phyloP scores from a whole-genome alignment of 2,113 vertebrate genomes.

The Ophthalmotilapia sp. region DNA sequence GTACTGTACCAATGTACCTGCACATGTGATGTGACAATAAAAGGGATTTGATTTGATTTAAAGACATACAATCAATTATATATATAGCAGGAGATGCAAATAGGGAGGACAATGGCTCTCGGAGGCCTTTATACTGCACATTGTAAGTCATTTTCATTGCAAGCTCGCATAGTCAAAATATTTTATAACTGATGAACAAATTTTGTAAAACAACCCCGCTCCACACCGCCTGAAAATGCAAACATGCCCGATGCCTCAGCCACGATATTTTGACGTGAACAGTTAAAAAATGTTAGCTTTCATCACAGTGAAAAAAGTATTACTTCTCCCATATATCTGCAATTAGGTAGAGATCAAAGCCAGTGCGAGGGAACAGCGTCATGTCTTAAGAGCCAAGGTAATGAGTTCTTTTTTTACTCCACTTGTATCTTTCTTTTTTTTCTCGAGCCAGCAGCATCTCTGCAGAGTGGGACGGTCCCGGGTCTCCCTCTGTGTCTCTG shows the following conservation, averaged over 20 bases:
- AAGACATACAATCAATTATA: not conserved
- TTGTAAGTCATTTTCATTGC: not conserved
- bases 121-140: not conserved
- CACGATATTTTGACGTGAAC: conserved; percentile 30
- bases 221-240: not conserved
- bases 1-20: too few species aligned
- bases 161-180: not conserved
- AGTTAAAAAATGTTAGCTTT: conserved; percentile 54
- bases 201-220: not conserved
- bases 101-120: not conserved
- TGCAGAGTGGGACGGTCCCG: conserved; percentile 9
- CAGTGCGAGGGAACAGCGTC: conserved; percentile 15
- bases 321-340: conserved; percentile 26
- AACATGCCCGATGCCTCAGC: not conserved
- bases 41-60: not conserved
- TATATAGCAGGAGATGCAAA: not conserved
- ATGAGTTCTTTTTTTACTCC: conserved; percentile 29
- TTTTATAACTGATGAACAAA: not conserved
- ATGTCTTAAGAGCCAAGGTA: conserved; percentile 33
- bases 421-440: not conserved
- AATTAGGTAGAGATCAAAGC: conserved; percentile 52
- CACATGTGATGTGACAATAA: too few species aligned
- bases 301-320: conserved; percentile 37
- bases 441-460: conserved; percentile 23
- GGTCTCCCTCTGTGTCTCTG: conserved; percentile 15